Evolutionary conservation across 2,797 vertebrate species (phyloP).

Genomic region (Channallabes apus): DNA sequence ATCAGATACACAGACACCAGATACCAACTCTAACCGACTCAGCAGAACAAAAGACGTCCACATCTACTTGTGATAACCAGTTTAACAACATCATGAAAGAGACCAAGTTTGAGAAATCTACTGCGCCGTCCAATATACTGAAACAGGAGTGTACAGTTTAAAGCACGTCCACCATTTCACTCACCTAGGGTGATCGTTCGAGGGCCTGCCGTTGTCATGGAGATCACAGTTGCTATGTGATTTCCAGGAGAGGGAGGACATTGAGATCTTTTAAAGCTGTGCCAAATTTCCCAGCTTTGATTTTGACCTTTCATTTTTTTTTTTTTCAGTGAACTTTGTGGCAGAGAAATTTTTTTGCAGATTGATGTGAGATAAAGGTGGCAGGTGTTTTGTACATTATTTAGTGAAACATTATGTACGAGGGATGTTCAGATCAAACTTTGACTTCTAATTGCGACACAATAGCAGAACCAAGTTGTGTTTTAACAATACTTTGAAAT

Average conservation of each 20-base stretch:
- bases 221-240: conserved; percentile 72
- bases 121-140: conserved; percentile 6
- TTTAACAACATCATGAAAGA: not conserved
- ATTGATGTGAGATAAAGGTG: not conserved
- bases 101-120: not conserved
- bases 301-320: conserved; percentile 59
- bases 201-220: conserved; percentile 74
- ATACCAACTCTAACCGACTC: not conserved
- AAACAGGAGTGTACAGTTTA: conserved; percentile 12
- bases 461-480: no score
- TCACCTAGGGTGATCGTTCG: conserved; percentile 55
- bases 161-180: conserved; percentile 1
- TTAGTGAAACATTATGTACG: not conserved
- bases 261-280: conserved; percentile 64
- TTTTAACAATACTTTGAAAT: no score
- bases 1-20: not conserved
- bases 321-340: conserved; percentile 38
- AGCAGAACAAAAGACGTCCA: conserved; percentile 19
- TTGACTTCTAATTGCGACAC: no score
- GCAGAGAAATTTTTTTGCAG: not conserved
- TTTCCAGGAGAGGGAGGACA: conserved; percentile 61
- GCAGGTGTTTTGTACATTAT: not conserved
- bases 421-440: no score
- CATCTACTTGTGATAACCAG: not conserved
- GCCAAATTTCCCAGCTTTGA: conserved; percentile 61